Percentiles rank a stretch among this genome's conserved stretches.
These are phyloP conservation scores for Megastigmus dorsalis DNA, from an alignment of 2,888 invertebrate species.

Conservation along the genomic window DNA sequence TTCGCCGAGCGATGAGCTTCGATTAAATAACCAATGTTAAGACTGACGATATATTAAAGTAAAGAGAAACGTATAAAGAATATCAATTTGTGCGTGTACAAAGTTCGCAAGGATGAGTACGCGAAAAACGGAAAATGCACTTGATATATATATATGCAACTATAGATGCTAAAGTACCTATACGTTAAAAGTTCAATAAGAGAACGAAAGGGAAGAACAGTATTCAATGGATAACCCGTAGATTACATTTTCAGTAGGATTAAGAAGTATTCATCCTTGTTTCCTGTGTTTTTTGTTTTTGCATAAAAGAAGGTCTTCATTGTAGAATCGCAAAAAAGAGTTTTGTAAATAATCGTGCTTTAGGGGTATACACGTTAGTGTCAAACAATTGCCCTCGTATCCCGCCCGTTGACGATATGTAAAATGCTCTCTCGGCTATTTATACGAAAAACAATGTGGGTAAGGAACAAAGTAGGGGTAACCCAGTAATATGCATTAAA, in stretches of 20 bases:
- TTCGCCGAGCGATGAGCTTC: constrained; percentile 29
- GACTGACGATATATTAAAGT: constrained; percentile 26
- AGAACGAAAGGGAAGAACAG: no score
- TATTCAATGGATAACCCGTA: background rate
- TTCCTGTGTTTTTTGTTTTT: no score
- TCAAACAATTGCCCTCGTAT: background rate
- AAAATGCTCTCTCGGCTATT: constrained; percentile 12
- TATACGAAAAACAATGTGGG: constrained; percentile 1
- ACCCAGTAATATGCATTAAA: background rate
- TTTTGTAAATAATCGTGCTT: constrained; percentile 44
- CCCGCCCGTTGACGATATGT: background rate
- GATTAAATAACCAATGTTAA: constrained; percentile 24
- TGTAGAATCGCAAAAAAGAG: constrained; percentile 1
- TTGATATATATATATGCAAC: background rate
- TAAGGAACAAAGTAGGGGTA: background rate
- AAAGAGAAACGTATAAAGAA: constrained; percentile 2
- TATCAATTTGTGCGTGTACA: constrained; percentile 15
- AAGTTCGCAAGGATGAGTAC: constrained; percentile 30
- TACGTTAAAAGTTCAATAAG: background rate
- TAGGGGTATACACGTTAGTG: background rate
- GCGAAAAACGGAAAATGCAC: background rate
- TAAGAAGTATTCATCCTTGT: constrained; percentile 27
- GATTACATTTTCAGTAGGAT: background rate
- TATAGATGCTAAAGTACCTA: background rate
- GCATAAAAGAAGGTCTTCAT: constrained; percentile 14